These are phyloP conservation scores for Antheraea pernyi DNA, from an alignment of 1,140 invertebrate species.

Conservation along the genomic window DNA sequence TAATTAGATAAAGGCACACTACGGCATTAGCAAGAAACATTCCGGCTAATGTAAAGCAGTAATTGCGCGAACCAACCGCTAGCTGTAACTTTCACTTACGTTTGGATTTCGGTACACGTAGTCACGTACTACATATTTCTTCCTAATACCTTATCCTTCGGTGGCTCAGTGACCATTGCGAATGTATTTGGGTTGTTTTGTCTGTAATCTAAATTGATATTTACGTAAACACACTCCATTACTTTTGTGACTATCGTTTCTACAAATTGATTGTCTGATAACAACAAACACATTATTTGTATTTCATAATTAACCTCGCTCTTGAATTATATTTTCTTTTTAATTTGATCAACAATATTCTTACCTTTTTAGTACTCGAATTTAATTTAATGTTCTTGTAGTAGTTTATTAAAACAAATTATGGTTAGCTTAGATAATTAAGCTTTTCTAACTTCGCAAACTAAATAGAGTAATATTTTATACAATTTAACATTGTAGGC, in stretches of 20 bases:
- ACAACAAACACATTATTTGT: neutral
- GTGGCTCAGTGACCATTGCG: slow-evolving; percentile 26
- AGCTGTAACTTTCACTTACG: slow-evolving; percentile 33
- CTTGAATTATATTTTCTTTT: too few relatives aligned
- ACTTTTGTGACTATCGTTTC: slow-evolving; percentile 2
- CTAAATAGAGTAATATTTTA: too few relatives aligned
- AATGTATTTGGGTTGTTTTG: slow-evolving; percentile 26
- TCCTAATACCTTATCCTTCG: slow-evolving; percentile 32
- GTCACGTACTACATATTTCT: slow-evolving; percentile 41
- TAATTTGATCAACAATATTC: too few relatives aligned
- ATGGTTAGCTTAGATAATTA: too few relatives aligned
- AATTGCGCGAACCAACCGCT: neutral
- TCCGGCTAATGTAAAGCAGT: neutral
- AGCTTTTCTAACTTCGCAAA: too few relatives aligned
- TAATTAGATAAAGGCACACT: neutral
- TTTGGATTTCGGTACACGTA: slow-evolving; percentile 24
- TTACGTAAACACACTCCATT: slow-evolving; percentile 24
- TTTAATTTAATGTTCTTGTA: too few relatives aligned
- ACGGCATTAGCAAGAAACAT: neutral
- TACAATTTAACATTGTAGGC: too few relatives aligned
- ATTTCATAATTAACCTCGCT: neutral
- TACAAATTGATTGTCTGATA: neutral
- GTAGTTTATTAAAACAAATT: too few relatives aligned
- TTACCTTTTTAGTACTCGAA: too few relatives aligned
- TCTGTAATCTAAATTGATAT: slow-evolving; percentile 40